Evolutionary conservation across 2,797 vertebrate species (phyloP), one percentile per base, ranked within the genome.

Genomic region (Eurystomus glaucurus): DNA sequence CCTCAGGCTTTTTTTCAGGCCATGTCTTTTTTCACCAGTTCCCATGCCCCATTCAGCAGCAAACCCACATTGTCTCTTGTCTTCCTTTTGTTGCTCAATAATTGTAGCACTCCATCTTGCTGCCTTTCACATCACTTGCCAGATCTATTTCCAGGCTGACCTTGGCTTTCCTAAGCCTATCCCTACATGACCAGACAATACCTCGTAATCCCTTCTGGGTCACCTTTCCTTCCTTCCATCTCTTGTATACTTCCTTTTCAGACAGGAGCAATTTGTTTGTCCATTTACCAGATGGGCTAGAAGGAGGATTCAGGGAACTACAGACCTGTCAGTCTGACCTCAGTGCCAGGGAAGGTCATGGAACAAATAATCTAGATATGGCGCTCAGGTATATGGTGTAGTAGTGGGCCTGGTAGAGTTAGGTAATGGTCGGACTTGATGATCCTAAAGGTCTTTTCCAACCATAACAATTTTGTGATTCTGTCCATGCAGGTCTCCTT

Each of bases 401-500:
- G 37, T 37, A 37, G 37, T 37, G 37, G 37, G 37, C 37, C 37
- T 37, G 37, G 37, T 37, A 37, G 37, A 37, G 37, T 37, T 37
- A 37, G 37, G 11, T 37, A 37, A 37, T 37, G 37, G 37, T 37
- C 11, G 9, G 37, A 37, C 37, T 37, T 37, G 37, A 37, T 37
- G 37, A 37, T 37, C 37, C 11, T 37, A 37, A 37, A 37, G 37
- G 37, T 37, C 37, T 37, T 37, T 37, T 37, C 37, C 37, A 37
- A 37, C 37, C 37, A 37, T 37, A 37, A 37, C 37, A 11, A 37
- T 37, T 37, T 10, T 37, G 37, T 37, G 37, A 37, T 37, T 37
- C 37, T 37, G 6, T n/a, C 20, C 0, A 0, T 39, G 2, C 7
- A 43, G 3, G 8, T 51, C 21, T 86, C 21, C 46, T 69, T 7